Evolutionary conservation across 2,797 vertebrate species (phyloP).

Genomic region (Buphagus erythrorhynchus): DNA sequence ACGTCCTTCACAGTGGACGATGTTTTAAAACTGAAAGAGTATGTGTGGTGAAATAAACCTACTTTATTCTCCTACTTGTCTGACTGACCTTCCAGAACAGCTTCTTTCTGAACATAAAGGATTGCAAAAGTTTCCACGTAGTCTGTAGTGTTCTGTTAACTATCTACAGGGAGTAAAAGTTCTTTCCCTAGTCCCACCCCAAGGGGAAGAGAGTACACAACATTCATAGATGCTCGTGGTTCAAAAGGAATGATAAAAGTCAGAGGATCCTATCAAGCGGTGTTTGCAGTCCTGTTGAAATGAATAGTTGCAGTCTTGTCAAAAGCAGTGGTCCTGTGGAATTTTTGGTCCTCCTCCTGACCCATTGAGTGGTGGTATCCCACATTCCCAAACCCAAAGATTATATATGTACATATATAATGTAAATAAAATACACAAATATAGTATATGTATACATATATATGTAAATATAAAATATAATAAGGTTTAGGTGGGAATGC

Average conservation of each 20-base stretch:
- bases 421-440: no score
- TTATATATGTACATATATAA: neutral
- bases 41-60: neutral
- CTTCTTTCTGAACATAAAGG: accelerated
- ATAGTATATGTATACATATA: no score
- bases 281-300: neutral
- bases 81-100: neutral
- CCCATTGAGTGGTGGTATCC: neutral
- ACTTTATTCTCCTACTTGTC: neutral
- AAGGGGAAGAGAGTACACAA: neutral
- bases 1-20: neutral
- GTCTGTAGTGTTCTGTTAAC: neutral
- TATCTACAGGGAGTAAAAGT: neutral
- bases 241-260: neutral
- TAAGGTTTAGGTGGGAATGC: neutral
- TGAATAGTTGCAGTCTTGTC: neutral
- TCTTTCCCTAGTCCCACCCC: neutral
- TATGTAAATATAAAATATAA: no score
- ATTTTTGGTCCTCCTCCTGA: neutral
- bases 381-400: neutral
- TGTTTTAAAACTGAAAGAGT: neutral
- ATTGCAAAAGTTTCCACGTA: neutral
- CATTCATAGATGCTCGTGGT: neutral
- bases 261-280: neutral
- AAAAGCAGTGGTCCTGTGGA: neutral